Percentiles rank a stretch among this genome's conserved stretches.
Conservation (phyloP, 2,888 invertebrate species). For the Eilema sororculum region DNA sequence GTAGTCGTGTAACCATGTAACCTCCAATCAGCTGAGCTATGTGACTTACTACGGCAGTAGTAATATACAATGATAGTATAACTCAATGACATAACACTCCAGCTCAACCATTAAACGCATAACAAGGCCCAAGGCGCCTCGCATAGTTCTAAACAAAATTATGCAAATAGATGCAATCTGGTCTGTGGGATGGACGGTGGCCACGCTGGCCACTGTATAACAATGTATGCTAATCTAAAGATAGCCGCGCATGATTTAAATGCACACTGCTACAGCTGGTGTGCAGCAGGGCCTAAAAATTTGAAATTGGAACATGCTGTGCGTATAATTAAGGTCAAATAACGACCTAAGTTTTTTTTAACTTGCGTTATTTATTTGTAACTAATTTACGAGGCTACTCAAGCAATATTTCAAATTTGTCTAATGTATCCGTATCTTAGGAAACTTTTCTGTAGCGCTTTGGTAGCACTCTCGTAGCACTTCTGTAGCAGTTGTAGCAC, state of each 20-base stretch:
- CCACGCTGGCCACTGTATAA: conserved; percentile 59
- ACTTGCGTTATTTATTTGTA: too few species aligned
- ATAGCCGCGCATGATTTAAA: conserved; percentile 66
- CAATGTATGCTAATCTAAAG: conserved; percentile 75
- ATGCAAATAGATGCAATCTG: conserved; percentile 77
- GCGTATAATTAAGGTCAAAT: too few species aligned
- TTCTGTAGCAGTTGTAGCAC: not conserved
- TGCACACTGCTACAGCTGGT: conserved; percentile 35
- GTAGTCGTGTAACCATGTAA: not conserved
- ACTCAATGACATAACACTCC: not conserved
- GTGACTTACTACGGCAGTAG: not conserved
- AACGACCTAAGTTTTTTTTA: too few species aligned
- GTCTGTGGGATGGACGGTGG: conserved; percentile 50
- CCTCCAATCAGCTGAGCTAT: not conserved
- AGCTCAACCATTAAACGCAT: not conserved
- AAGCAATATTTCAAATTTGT: too few species aligned
- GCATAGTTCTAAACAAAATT: conserved; percentile 60
- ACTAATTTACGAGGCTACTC: too few species aligned
- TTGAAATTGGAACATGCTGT: conserved; percentile 10
- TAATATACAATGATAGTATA: not conserved
- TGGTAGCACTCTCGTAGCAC: not conserved
- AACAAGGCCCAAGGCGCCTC: conserved; percentile 31
- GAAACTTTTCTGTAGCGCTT: not conserved
- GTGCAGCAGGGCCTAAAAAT: conserved; percentile 46
- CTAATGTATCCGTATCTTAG: not conserved